Evolutionary conservation across 2,888 invertebrate genomes (phyloP).

Genomic region (Protonemura montana): DNA sequence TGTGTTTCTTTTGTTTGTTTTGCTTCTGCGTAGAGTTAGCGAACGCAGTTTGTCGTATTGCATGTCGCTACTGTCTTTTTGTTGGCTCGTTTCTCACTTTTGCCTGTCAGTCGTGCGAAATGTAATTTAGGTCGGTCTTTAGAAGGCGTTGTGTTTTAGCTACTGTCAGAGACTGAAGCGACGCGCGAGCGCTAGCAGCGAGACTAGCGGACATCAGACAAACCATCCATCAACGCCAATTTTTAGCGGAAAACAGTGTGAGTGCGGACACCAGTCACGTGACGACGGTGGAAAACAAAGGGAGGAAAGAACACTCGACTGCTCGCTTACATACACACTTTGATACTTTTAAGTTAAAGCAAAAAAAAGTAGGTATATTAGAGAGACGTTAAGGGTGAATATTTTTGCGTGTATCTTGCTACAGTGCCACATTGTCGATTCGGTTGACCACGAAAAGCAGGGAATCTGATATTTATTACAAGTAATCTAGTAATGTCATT

Average conservation of each 20-base stretch:
- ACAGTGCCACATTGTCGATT: no score
- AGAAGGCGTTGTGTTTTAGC: conserved; percentile 29
- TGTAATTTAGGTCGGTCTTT: conserved; percentile 38
- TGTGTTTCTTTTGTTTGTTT: no score
- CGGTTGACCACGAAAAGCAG: no score
- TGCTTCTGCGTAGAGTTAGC: background rate
- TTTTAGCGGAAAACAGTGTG: background rate
- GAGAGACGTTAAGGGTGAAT: background rate
- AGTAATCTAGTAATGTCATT: no score
- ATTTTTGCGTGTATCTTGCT: no score
- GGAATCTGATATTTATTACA: no score
- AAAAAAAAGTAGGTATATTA: background rate
- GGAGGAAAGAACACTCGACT: background rate
- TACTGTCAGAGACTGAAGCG: conserved; percentile 16
- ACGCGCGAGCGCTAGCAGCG: background rate
- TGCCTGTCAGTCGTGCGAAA: conserved; percentile 35
- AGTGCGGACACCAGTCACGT: background rate
- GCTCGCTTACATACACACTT: background rate
- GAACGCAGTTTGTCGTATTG: background rate
- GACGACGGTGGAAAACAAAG: background rate
- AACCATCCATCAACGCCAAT: conserved; percentile 38
- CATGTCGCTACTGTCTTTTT: background rate
- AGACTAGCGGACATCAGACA: conserved; percentile 25
- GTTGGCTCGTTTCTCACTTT: conserved; percentile 7
- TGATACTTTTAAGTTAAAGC: background rate